These are phyloP conservation scores for Ifrita kowaldi DNA, from an alignment of 2,113 vertebrate genomes.

Conservation along the genomic window DNA sequence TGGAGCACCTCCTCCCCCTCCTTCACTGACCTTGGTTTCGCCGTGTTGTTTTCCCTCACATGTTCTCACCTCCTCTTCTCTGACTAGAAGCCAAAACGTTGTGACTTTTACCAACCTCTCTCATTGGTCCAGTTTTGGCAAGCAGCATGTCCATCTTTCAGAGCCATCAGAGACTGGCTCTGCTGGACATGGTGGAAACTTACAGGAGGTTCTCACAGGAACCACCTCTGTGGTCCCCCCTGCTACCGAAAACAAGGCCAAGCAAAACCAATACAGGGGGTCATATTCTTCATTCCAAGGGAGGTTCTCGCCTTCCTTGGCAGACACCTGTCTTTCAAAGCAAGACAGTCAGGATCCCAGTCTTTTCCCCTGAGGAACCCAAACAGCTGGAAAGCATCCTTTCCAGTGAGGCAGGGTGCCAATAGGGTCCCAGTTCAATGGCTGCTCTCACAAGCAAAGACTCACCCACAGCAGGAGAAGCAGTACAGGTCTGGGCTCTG, in stretches of 20 bases:
- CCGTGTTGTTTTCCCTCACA: no score
- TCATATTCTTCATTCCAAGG: not conserved
- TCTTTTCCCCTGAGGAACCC: not conserved
- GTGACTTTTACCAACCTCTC: no score
- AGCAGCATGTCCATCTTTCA: not conserved
- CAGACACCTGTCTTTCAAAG: not conserved
- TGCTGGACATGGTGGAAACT: not conserved
- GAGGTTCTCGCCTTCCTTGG: not conserved
- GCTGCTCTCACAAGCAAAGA: not conserved
- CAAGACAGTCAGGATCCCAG: not conserved
- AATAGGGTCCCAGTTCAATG: not conserved
- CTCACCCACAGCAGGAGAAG: not conserved
- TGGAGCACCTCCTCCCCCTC: no score
- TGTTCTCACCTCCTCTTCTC: no score
- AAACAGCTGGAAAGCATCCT: not conserved
- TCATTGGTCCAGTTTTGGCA: no score
- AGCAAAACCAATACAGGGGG: not conserved
- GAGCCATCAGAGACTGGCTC: not conserved
- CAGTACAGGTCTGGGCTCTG: not conserved
- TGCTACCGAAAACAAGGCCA: not conserved
- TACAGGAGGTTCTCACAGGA: not conserved
- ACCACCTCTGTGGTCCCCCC: not conserved
- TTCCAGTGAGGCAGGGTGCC: not conserved
- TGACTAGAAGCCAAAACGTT: no score
- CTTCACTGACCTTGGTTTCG: no score